Base-by-base conservation (phyloP, 2,113 vertebrate species). In the Rhea americana region DNA sequence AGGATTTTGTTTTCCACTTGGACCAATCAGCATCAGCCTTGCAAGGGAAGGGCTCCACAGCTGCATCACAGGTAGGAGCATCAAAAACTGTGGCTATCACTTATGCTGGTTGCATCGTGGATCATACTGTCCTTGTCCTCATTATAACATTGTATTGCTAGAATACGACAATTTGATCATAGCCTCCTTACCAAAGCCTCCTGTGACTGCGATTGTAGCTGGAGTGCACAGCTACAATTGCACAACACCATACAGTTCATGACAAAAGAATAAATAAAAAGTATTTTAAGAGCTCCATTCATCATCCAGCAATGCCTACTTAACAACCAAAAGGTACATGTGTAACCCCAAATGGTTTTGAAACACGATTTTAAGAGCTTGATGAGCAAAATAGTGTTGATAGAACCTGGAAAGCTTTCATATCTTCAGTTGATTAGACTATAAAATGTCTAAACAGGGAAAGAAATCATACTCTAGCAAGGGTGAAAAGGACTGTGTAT, bases 191-290 rank as follows among this genome's bases (percentile, higher is more conserved):
- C 32, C 32, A 87, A 87, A 80, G 22, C 41, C 68, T 85, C 6
- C 50, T 11, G 28, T 53, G 30, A 76, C 11, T 76, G 39, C 39
- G n/a, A 35, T 71, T 20, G 13, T 35, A 71, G 32, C 26, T 55
- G 45, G 5, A 80, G 11, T 19, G 11, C 45, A 72, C 28, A 82
- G 35, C 35, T 37, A 87, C 35, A 89, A 76, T 62, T 45, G 45
- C 59, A 77, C 4, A 78, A 30, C 4, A n/a, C 0, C 9, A 81
- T 4, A 67, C 2, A 32, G 3, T n/a, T 70, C 5, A 2, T 37
- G 41, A 41, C 63, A 82, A 82, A 96, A 79, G 15, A 93, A 78
- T 56, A 93, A 59, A 87, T 45, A 92, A 75, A 81, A 76, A 61
- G n/a, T 63, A 41, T 75, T 78, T n/a, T n/a, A 65, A 90, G 72